Evolutionary conservation across 2,113 vertebrate genomes (phyloP).

Genomic region (Peucedramus taeniatus): DNA sequence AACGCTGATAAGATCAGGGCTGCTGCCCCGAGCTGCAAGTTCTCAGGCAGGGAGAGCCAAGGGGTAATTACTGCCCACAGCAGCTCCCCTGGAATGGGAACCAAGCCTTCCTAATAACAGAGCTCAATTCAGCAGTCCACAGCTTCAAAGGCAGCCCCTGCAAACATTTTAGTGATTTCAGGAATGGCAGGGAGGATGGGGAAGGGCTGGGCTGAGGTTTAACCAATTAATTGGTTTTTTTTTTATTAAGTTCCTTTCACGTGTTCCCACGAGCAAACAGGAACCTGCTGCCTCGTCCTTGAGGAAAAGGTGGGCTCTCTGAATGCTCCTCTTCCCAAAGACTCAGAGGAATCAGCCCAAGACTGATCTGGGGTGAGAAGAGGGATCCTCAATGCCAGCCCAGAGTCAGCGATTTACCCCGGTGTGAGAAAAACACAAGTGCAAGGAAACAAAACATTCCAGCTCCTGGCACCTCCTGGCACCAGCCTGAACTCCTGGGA

Average conservation of each 20-base stretch:
- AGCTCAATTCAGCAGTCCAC: constrained; percentile 22
- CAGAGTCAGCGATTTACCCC: background rate
- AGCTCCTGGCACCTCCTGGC: background rate
- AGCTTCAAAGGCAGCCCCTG: constrained; percentile 39
- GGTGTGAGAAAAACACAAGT: background rate
- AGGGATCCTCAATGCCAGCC: background rate
- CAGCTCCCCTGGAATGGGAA: constrained; percentile 30
- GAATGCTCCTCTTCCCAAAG: background rate
- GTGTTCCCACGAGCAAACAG: background rate
- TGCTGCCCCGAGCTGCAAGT: constrained; percentile 62
- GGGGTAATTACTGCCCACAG: constrained; percentile 61
- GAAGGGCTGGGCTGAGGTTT: background rate
- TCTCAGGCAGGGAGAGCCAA: constrained; percentile 13
- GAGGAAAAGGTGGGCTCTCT: background rate
- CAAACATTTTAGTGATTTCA: constrained; percentile 14
- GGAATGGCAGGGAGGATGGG: background rate
- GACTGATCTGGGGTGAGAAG: background rate
- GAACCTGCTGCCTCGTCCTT: background rate
- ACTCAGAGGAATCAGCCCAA: background rate
- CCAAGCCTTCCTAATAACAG: constrained; percentile 2
- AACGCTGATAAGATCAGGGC: constrained; percentile 72
- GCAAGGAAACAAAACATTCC: background rate
- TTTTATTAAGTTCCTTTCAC: background rate
- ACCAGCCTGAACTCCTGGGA: background rate
- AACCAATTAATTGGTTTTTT: background rate